Percentiles rank a stretch among this genome's conserved stretches.
Evolutionary conservation across 2,797 vertebrate species (phyloP).

Genomic region (Pseudochirops cupreus): DNA sequence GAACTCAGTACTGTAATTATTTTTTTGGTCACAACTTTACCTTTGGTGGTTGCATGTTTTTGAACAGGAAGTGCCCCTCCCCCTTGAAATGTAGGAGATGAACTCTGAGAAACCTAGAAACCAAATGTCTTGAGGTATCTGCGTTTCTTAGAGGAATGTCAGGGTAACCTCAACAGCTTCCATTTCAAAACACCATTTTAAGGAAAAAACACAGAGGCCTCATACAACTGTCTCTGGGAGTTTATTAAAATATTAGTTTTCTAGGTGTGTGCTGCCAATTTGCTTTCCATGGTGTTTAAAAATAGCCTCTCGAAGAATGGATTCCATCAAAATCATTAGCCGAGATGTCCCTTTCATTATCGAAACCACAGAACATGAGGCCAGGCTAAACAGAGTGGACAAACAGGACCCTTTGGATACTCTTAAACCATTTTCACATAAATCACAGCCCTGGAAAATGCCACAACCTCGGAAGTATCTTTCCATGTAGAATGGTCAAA

Average conservation of each 20-base stretch:
- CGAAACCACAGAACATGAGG: conserved; percentile 76
- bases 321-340: conserved; percentile 80
- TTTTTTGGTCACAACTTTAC: not conserved
- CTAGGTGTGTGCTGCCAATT: conserved; percentile 72
- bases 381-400: conserved; percentile 81
- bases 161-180: conserved; percentile 67
- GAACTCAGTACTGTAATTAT: conserved; percentile 37
- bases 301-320: conserved; percentile 78
- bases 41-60: conserved; percentile 1
- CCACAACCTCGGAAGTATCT: conserved; percentile 58
- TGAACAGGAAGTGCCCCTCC: not conserved
- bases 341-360: conserved; percentile 75
- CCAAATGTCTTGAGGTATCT: conserved; percentile 58
- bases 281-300: conserved; percentile 70
- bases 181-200: conserved; percentile 64
- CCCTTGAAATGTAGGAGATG: conserved; percentile 37
- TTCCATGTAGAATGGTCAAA: conserved; percentile 60
- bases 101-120: conserved; percentile 43
- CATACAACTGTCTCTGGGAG: conserved; percentile 69
- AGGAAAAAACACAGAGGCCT: conserved; percentile 62
- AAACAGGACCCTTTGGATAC: conserved; percentile 62
- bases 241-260: conserved; percentile 81
- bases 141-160: conserved; percentile 51
- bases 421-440: conserved; percentile 65
- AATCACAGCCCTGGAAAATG: conserved; percentile 68